Evolutionary conservation across 2,888 invertebrate species (phyloP), one percentile per base, ranked within the genome.

Genomic region (Dynastes maya): DNA sequence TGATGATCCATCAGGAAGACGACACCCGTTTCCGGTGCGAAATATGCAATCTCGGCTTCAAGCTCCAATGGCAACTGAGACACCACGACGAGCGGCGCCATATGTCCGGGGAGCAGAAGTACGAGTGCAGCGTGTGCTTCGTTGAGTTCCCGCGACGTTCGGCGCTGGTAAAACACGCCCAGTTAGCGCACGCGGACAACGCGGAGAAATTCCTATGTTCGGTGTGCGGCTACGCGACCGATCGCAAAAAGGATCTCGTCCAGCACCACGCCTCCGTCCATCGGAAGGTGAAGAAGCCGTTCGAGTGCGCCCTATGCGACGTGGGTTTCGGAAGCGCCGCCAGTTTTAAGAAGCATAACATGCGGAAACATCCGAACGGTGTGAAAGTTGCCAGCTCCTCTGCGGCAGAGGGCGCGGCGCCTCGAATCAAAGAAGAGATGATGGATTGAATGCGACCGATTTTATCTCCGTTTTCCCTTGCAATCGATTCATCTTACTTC

Each of bases 1-100:
- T 32, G 2, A 2, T 64, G 32, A 32, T 32, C 5, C 64, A 64
- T 37, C 13, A n/a, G 0, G 32, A 32, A 1, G 29, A n/a, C 64
- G 37, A 13, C 5, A 32, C 13, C 37, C 29, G 64, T 13, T 64
- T n/a, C 11, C n/a, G 32, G 2, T 64, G 64, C 2, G 11, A 64
- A 32, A 27, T 64, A 2, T 64, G 64, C 64, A 32, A 64, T n/a
- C 13, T 64, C 32, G 64, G 64, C 4, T 64, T 64, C 37, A 0
- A 9, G n/a, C 29, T 37, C 13, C 8, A 9, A 6, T 2, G 5
- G 8, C 5, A 32, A 3, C 32, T 64, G 1, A 64, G 13, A 32
- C 32, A 13, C 2, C 64, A 64, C 64, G 64, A 64, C 13, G 6
- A 27, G 13, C 51, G 53, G 16, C 6, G 32, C 5, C 51, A 70